Conservation (phyloP, 2,113 vertebrate genomes). For the Anguilla japonica region DNA sequence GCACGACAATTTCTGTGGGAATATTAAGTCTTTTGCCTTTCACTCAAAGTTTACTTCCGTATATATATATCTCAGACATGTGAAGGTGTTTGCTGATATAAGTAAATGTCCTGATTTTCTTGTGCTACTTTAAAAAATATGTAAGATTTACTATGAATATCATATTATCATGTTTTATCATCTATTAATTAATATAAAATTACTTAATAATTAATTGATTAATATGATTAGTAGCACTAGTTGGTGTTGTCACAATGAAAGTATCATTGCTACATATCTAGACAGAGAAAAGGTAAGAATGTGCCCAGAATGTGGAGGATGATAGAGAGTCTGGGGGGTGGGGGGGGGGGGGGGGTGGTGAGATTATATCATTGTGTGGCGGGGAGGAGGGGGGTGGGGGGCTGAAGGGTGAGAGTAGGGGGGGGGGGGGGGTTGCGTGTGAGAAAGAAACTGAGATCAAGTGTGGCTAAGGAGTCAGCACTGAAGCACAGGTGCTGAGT, state of each 20-base stretch:
- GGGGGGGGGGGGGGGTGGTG: not conserved
- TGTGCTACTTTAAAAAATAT: no score
- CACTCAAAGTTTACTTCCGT: no score
- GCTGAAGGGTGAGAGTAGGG: not conserved
- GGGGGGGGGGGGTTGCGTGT: not conserved
- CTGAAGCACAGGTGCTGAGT: slow-evolving; percentile 68
- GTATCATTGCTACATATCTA: not conserved
- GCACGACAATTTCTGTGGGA: no score
- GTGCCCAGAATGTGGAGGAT: not conserved
- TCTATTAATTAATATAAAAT: no score
- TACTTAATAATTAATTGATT: no score
- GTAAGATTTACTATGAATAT: no score
- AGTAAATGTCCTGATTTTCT: no score
- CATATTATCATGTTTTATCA: no score
- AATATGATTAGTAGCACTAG: not conserved
- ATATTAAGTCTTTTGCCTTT: no score
- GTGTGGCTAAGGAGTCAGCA: not conserved
- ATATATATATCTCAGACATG: no score
- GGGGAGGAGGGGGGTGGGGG: not conserved
- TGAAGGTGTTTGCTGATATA: no score
- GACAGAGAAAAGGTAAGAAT: not conserved
- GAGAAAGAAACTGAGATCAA: not conserved
- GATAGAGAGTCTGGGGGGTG: not conserved
- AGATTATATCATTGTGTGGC: not conserved
- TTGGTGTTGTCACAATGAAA: not conserved